Conservation (phyloP, 2,888 invertebrate genomes). For the Dastarcus helophoroides region DNA sequence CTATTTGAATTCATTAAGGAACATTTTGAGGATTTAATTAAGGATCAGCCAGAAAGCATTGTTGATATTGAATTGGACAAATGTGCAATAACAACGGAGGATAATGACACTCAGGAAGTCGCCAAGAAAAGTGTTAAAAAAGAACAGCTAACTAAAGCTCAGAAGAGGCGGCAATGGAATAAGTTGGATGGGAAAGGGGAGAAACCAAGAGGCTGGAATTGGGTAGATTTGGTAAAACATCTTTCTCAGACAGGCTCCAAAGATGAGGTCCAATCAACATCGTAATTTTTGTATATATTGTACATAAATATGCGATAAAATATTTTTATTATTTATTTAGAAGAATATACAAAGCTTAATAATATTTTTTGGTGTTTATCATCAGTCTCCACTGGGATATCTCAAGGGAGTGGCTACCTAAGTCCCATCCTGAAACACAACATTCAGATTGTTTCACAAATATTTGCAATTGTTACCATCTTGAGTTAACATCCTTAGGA, state of each 20-base stretch:
- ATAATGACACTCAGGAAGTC: constrained; percentile 24
- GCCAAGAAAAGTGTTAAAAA: constrained; percentile 56
- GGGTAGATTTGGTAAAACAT: constrained; percentile 95
- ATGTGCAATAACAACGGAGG: constrained; percentile 35
- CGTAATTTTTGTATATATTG: constrained; percentile 17
- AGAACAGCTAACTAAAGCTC: constrained; percentile 81
- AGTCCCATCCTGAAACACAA: constrained; percentile 32
- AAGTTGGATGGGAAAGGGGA: constrained; percentile 70
- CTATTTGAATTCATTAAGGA: constrained; percentile 87
- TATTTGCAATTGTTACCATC: background rate
- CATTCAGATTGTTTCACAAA: constrained; percentile 1
- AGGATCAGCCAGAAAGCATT: constrained; percentile 52
- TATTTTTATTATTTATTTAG: constrained; percentile 13
- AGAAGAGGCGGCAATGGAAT: constrained; percentile 83
- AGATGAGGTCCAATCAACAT: constrained; percentile 29
- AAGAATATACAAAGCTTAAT: no score
- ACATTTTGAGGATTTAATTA: constrained; percentile 56
- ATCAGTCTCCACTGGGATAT: constrained; percentile 32
- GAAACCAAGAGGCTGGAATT: constrained; percentile 81
- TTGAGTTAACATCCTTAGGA: no score
- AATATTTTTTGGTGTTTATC: no score
- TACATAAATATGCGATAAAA: no score
- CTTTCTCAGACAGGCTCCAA: constrained; percentile 67
- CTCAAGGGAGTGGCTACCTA: constrained; percentile 28
- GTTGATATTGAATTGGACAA: constrained; percentile 43